Base-by-base conservation (phyloP, 2,888 invertebrate genomes). In the Embidobia sp. region DNA sequence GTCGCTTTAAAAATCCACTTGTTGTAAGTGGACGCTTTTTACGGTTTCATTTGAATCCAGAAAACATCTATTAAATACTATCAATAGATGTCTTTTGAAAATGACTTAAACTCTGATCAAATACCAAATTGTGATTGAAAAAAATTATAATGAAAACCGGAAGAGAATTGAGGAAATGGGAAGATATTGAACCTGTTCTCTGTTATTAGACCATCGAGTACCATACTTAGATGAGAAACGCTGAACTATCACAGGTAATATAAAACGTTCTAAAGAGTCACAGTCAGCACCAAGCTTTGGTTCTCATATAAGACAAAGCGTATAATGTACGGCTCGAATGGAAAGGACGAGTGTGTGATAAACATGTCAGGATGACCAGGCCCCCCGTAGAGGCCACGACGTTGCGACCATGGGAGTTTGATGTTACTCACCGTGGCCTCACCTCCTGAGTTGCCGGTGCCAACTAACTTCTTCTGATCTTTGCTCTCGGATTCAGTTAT, bases 341-440 rank as follows among this genome's bases (percentile, higher is more conserved):
- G 49, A 66, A 27, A 80, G 83, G 86, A 88, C 86, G 88, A 87
- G 88, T 79, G 88, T 78, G 87, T 87, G 87, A 89, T 89, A 89
- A 89, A 89, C 87, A 89, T 89, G 88, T 87, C 89, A 86, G 81
- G 78, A 80, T 80, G 82, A 83, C 81, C 80, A 85, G 87, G 85
- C 87, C 88, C 88, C 88, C 88, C 85, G 88, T 80, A 80, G 86
- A 75, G 80, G 82, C 81, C 77, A 80, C 80, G 82, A 80, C 82
- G 80, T 83, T 82, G 80, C 81, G 82, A 82, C 82, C 83, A 84
- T 81, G 82, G 80, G 84, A 87, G 83, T 85, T 84, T 86, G 82
- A 84, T 67, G 67, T 72, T 85, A 84, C 83, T 83, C 86, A 80
- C 80, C 80, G 70, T 83, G 80, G 82, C 84, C 80, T 82, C 77